These are phyloP conservation scores for Andrena flavipes DNA, from an alignment of 2,888 invertebrate genomes.

Conservation along the genomic window DNA sequence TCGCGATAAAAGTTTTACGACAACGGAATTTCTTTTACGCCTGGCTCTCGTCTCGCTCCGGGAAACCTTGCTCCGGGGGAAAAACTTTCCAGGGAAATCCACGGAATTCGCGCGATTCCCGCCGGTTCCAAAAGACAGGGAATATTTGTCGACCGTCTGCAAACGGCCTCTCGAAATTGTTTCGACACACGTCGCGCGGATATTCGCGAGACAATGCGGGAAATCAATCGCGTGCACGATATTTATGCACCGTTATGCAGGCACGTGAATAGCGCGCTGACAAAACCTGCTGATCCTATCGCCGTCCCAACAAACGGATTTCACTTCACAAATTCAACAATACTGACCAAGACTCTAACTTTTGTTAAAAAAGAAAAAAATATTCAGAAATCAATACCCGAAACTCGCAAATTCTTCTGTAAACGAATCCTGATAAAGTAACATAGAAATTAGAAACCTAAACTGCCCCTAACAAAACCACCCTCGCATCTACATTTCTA, in stretches of 20 bases:
- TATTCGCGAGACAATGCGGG: not conserved
- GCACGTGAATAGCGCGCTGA: not conserved
- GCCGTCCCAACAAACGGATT: too few relatives aligned
- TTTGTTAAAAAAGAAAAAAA: too few relatives aligned
- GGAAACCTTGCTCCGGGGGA: not conserved
- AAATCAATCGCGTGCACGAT: conserved; percentile 1
- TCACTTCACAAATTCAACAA: too few relatives aligned
- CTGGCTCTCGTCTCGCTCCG: not conserved
- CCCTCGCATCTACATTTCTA: too few relatives aligned
- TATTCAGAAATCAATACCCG: too few relatives aligned
- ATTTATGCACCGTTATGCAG: not conserved
- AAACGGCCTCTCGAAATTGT: not conserved
- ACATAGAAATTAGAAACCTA: too few relatives aligned
- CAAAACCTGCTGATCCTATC: not conserved
- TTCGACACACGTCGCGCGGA: not conserved
- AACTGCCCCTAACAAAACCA: too few relatives aligned
- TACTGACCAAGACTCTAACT: too few relatives aligned
- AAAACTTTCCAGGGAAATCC: not conserved
- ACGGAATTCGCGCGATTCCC: not conserved
- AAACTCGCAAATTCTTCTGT: too few relatives aligned
- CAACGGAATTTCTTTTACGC: conserved; percentile 10
- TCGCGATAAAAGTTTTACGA: conserved; percentile 38
- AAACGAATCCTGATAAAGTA: too few relatives aligned
- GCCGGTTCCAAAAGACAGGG: not conserved
- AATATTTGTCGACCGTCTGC: conserved; percentile 2